Conservation (phyloP, 2,797 vertebrate species). For the Mus spretus region DNA sequence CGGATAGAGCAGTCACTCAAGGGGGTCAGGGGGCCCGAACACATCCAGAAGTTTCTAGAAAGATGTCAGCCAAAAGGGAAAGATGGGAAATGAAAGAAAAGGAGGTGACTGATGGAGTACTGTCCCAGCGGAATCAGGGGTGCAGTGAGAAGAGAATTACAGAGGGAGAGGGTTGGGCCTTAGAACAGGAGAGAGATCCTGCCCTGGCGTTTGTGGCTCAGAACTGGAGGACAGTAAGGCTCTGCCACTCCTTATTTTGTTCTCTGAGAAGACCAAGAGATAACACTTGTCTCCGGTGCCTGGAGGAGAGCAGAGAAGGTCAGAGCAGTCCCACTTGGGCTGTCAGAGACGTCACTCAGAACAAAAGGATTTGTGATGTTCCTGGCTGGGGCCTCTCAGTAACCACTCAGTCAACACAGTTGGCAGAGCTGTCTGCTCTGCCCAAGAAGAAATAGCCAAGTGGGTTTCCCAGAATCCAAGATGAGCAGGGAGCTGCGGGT, state of each 20-base stretch:
- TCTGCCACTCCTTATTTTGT: neutral
- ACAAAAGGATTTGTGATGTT: neutral
- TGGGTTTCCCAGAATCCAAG: neutral
- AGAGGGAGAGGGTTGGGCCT: neutral
- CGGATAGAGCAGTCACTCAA: conserved; percentile 82
- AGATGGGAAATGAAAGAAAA: conserved; percentile 72
- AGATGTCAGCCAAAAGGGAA: conserved; percentile 74
- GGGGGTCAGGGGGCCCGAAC: conserved; percentile 81
- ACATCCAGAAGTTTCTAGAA: conserved; percentile 73
- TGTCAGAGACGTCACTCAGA: neutral
- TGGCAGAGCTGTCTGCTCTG: neutral
- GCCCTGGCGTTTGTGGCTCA: neutral
- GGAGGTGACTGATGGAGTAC: conserved; percentile 50
- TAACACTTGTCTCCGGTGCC: neutral
- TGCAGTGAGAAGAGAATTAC: conserved; percentile 49
- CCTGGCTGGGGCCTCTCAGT: neutral
- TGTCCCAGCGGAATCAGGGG: conserved; percentile 48
- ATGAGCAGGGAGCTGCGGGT: neutral
- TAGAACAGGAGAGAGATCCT: neutral
- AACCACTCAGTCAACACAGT: neutral
- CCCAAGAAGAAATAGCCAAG: neutral
- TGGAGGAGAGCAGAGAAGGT: neutral
- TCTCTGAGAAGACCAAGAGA: conserved; percentile 35
- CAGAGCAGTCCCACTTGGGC: neutral
- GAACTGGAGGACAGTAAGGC: neutral